Evolutionary conservation across 2,113 vertebrate genomes (phyloP).

Genomic region (Eleginops maclovinus): DNA sequence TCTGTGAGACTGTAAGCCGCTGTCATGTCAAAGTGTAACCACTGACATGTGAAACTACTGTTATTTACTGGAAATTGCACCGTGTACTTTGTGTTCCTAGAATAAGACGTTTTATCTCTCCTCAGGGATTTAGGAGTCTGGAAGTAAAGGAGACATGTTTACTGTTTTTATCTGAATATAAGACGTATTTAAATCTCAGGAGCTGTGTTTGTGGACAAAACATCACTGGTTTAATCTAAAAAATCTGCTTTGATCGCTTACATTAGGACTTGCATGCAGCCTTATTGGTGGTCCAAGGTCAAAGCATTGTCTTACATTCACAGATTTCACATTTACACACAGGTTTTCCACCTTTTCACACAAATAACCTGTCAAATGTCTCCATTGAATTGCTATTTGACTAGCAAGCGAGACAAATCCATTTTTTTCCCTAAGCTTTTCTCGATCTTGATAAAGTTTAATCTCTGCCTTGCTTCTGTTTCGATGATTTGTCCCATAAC

Average conservation of each 20-base stretch:
- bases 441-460: too few species aligned
- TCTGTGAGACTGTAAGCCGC: background rate
- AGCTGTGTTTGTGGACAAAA: background rate
- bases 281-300: conserved; percentile 1
- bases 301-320: too few species aligned
- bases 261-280: background rate
- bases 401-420: too few species aligned
- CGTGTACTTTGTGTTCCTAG: conserved; percentile 1
- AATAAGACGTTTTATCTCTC: background rate
- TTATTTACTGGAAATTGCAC: conserved; percentile 17
- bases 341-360: too few species aligned
- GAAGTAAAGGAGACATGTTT: background rate
- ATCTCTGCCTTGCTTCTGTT: too few species aligned
- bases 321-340: too few species aligned
- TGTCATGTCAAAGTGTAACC: conserved; percentile 28
- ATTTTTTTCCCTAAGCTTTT: too few species aligned
- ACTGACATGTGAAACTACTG: conserved; percentile 1
- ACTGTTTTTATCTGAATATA: conserved; percentile 7
- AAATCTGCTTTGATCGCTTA: too few species aligned
- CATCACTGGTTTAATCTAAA: background rate
- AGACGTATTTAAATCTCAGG: background rate
- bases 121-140: conserved; percentile 13
- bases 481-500: too few species aligned
- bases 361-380: too few species aligned
- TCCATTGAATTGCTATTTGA: too few species aligned